Evolutionary conservation across 2,113 vertebrate species (phyloP), one percentile per base, ranked within the genome.

Genomic region (Tachuris rubrigastra): DNA sequence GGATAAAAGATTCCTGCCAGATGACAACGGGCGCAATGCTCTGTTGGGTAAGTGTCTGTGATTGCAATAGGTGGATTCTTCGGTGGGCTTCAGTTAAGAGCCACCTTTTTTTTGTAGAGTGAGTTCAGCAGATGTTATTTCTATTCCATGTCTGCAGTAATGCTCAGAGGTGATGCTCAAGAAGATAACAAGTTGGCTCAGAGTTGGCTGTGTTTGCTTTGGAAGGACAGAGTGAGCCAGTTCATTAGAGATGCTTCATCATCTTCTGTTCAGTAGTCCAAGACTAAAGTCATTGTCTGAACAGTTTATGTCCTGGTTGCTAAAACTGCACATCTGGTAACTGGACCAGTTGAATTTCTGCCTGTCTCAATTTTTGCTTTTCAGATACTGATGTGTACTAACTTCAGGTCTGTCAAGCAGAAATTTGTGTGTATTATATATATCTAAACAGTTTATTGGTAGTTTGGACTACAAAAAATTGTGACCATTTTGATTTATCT

Each of bases 1-100:
- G 56, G 99, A 99, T 97, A 97, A 98, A 67, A 98, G 99, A 63
- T 99, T 99, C 97, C 96, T 99, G 85, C 99, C 99, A 0, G 99
- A 99, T 67, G 99, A 99, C 93, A 98, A 97, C 0, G 99, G 99
- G 46, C 98, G 91, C 93, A 99, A 99, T 28, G 99, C 99, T 31
- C 98, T 99, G 56, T 96, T 99, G 49, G 99, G 99, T 99, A 96
- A 98, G 98, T 96, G 73, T 49, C 47, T 63, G 12, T 77, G 67
- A 7, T 8, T 82, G 22, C 62, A 62, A 19, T 60, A n/a, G 81
- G 28, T 53, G 46, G 28, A 49, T 93, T 28, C 37, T 92, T 73
- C 56, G 80, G 42, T 47, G 50, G 35, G 10, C 62, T 92, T 42
- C 33, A 65, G 2, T 81, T 55, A 63, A 55, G 42, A 86, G 42